phyloP scores from a whole-genome alignment of 2,888 invertebrate genomes.

The Erannis defoliaria region DNA sequence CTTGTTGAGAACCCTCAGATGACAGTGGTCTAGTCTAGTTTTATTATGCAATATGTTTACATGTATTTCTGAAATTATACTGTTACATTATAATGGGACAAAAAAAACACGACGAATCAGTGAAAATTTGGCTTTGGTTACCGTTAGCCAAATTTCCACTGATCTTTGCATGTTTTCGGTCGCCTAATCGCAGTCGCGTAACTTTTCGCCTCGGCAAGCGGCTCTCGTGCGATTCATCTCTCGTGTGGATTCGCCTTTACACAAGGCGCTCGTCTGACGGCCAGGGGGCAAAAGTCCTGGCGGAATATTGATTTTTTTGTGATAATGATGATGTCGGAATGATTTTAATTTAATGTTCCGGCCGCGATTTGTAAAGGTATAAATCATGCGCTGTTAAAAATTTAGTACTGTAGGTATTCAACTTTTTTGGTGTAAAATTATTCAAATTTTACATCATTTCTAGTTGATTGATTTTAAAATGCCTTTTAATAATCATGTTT shows the following conservation, averaged over 20 bases:
- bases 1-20: too few relatives aligned
- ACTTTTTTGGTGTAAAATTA: conserved; percentile 13
- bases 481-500: not conserved
- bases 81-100: too few relatives aligned
- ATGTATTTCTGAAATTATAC: too few relatives aligned
- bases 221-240: not conserved
- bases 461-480: not conserved
- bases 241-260: conserved; percentile 4
- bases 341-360: conserved; percentile 38
- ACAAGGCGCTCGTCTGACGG: conserved; percentile 4
- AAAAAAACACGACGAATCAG: too few relatives aligned
- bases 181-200: not conserved
- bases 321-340: conserved; percentile 37
- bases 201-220: not conserved
- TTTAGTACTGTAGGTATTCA: conserved; percentile 18
- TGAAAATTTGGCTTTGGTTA: too few relatives aligned
- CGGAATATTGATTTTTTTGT: conserved; percentile 38
- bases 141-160: too few relatives aligned
- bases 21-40: too few relatives aligned
- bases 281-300: conserved; percentile 30
- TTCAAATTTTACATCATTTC: conserved; percentile 11
- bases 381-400: conserved; percentile 25
- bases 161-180: not conserved
- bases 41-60: too few relatives aligned
- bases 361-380: conserved; percentile 34